A percentile compares a stretch with the other conserved stretches of the same genome.
phyloP scores from a whole-genome alignment of 1,140 invertebrate genomes.

The Drosophila quadrilineata region DNA sequence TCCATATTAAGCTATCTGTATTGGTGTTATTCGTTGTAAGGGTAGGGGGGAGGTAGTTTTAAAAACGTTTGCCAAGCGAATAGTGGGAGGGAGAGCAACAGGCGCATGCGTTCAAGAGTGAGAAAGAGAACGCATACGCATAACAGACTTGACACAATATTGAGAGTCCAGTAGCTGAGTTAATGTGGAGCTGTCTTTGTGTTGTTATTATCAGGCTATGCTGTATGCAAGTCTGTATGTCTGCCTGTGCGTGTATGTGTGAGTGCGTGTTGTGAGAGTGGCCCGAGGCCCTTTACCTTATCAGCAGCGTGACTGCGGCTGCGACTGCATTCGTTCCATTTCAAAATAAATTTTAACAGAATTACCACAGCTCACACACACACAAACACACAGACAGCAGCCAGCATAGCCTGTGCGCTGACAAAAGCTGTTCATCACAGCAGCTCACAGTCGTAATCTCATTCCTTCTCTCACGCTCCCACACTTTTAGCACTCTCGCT shows the following conservation, averaged over 20 bases:
- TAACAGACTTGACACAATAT: slow-evolving; percentile 19
- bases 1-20: slow-evolving; percentile 56
- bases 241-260: background rate
- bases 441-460: slow-evolving; percentile 1
- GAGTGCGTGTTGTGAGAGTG: slow-evolving; percentile 7
- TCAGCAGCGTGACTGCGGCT: too few species aligned
- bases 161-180: background rate
- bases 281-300: slow-evolving; percentile 26
- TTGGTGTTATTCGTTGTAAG: slow-evolving; percentile 28
- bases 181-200: background rate
- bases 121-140: slow-evolving; percentile 33
- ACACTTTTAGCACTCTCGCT: background rate
- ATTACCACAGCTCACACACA: slow-evolving; percentile 34
- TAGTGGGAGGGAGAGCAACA: slow-evolving; percentile 15
- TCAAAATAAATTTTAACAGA: slow-evolving; percentile 19
- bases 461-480: background rate
- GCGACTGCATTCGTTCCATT: slow-evolving; percentile 43
- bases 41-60: background rate
- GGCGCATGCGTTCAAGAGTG: slow-evolving; percentile 51
- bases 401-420: slow-evolving; percentile 1
- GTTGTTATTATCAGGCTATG: slow-evolving; percentile 38
- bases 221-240: background rate
- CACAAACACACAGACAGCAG: too few species aligned
- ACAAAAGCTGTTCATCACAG: slow-evolving; percentile 19
- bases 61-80: background rate